Percentiles rank a stretch among this genome's conserved stretches.
These are phyloP conservation scores for Myopa tessellatipennis DNA, from an alignment of 2,888 invertebrate species.

Conservation along the genomic window DNA sequence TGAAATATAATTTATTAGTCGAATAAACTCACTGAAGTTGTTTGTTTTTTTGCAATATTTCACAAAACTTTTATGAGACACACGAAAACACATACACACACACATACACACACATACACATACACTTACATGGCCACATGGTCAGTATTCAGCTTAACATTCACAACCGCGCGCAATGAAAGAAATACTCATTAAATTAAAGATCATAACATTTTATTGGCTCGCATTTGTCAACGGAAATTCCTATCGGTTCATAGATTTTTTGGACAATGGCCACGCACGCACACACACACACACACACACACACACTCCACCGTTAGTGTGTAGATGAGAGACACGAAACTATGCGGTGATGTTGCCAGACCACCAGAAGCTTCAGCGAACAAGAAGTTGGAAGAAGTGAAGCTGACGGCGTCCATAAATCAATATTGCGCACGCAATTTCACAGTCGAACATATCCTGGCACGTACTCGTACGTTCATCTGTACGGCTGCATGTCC, in stretches of 20 bases:
- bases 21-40: too few species aligned
- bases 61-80: too few species aligned
- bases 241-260: slow-evolving; percentile 22
- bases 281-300: background rate
- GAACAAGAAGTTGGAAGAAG: background rate
- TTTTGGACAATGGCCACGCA: background rate
- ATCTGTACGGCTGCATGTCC: slow-evolving; percentile 16
- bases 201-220: slow-evolving; percentile 45
- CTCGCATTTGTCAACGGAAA: slow-evolving; percentile 43
- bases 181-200: slow-evolving; percentile 45
- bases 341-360: background rate
- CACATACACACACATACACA: too few species aligned
- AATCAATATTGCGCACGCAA: slow-evolving; percentile 47
- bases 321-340: background rate
- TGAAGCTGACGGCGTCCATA: slow-evolving; percentile 22
- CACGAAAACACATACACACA: too few species aligned
- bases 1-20: too few species aligned
- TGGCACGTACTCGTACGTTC: slow-evolving; percentile 7
- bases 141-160: background rate
- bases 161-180: background rate
- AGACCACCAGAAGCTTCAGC: background rate
- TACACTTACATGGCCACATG: background rate
- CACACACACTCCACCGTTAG: background rate
- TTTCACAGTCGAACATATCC: slow-evolving; percentile 41
- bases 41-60: too few species aligned